Evolutionary conservation across 2,113 vertebrate species (phyloP), one percentile per base, ranked within the genome.

Genomic region (Apodemus sylvaticus): DNA sequence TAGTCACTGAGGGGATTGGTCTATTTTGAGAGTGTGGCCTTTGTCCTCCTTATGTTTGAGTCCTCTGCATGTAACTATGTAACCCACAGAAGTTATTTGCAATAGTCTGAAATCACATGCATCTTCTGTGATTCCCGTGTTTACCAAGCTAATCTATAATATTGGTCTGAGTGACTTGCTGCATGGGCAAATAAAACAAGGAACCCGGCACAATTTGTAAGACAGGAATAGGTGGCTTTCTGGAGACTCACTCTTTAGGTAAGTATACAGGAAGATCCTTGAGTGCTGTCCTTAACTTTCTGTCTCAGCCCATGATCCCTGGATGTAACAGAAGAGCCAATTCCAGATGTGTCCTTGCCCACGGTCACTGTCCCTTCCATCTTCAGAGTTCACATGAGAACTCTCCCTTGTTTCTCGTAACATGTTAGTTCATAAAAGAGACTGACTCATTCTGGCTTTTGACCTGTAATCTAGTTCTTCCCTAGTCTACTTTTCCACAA

Each of bases 1-100:
- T 91, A 91, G 90, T 68, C 88, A 71, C 58, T 89, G 71, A 93
- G 55, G 66, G 13, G 36, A 62, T 14, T 22, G 74, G 82, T 89
- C 96, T 85, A 60, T 92, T 94, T 60, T 91, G 58, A 86, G 29
- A 71, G 31, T 12, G 70, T 89, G 81, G 4, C 26, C 10, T 93
- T 86, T 93, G 26, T 89, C 70, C 12, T 82, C 71, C 36, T 29
- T 87, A 34, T 31, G 7, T 88, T 62, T 93, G 26, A 48, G 83
- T 51, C 36, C 62, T 73, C 45, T 70, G 16, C 73, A 36, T 73
- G 51, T 79, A 42, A 64, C 83, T 73, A 5, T 83, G 10, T 87
- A 95, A 89, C 24, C 36, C 86, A 77, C 7, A 93, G 68, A 95
- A 90, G 51, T 88, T 86, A 79, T 87, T 92, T 95, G 64, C 45